A percentile compares a stretch with the other conserved stretches of the same genome.
These are phyloP conservation scores for Formica selysi DNA, from an alignment of 1,140 invertebrate species.

Conservation along the genomic window DNA sequence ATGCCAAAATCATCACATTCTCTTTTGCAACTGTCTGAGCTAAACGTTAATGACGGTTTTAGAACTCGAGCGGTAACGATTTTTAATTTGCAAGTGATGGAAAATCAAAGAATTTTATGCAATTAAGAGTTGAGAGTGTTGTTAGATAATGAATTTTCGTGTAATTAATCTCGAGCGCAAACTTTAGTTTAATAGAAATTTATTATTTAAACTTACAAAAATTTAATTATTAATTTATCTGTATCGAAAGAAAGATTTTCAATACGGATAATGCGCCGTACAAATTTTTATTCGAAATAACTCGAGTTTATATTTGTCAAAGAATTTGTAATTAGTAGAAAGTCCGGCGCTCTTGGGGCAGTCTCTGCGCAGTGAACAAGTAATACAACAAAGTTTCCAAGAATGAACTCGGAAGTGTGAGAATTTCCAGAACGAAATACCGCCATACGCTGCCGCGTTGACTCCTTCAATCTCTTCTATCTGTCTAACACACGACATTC, in stretches of 20 bases:
- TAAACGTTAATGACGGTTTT: background rate
- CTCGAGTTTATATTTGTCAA: slow-evolving; percentile 19
- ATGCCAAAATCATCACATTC: slow-evolving; percentile 25
- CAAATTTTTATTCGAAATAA: slow-evolving; percentile 23
- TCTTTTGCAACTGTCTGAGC: background rate
- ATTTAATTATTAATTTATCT: slow-evolving; percentile 34
- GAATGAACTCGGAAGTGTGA: slow-evolving; percentile 18
- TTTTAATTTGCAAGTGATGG: background rate
- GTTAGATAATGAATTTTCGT: slow-evolving; percentile 18
- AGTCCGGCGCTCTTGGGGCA: slow-evolving; percentile 4
- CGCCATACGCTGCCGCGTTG: background rate
- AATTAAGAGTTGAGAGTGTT: background rate
- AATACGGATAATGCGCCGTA: background rate
- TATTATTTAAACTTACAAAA: slow-evolving; percentile 37
- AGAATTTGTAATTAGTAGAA: slow-evolving; percentile 43
- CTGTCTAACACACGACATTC: slow-evolving; percentile 2
- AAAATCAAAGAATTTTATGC: slow-evolving; percentile 5
- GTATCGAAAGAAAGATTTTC: background rate
- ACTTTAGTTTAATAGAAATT: slow-evolving; percentile 37
- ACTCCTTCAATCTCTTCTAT: slow-evolving; percentile 16
- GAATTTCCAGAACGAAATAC: slow-evolving; percentile 37
- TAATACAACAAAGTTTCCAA: slow-evolving; percentile 56
- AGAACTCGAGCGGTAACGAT: background rate
- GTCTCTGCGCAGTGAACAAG: slow-evolving; percentile 26
- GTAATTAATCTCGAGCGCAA: slow-evolving; percentile 19